A percentile compares a stretch with the other conserved stretches of the same genome.
Conservation (phyloP, 2,888 invertebrate genomes). For the Lasioglossum villosulum region DNA sequence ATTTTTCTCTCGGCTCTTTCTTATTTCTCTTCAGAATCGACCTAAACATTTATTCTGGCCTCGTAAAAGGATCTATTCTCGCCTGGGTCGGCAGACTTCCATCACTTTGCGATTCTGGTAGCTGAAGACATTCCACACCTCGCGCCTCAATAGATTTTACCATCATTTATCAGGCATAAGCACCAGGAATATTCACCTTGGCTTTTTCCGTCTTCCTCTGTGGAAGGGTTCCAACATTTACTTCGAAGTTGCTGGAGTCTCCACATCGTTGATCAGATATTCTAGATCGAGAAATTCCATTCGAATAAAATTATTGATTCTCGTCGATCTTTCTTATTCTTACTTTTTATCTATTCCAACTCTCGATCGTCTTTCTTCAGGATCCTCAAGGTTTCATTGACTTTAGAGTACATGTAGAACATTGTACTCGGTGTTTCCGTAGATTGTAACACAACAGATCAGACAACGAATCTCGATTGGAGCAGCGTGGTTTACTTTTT, state of each 20-base stretch:
- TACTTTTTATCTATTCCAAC: not conserved
- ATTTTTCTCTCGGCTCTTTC: not conserved
- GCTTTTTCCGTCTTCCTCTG: not conserved
- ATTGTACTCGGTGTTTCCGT: not conserved
- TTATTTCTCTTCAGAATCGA: not conserved
- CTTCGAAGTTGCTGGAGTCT: not conserved
- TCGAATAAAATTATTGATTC: not conserved
- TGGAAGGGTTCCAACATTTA: not conserved
- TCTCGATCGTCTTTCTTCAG: not conserved
- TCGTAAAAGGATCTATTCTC: not conserved
- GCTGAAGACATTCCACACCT: not conserved
- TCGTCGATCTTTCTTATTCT: not conserved
- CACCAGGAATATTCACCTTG: not conserved
- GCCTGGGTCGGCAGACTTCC: not conserved
- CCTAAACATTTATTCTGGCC: not conserved
- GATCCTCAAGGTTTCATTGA: too few species aligned
- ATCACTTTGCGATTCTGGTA: not conserved
- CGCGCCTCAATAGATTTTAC: not conserved
- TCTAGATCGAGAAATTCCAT: not conserved
- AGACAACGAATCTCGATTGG: not conserved
- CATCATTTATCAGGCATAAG: not conserved
- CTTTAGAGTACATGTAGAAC: not conserved
- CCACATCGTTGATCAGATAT: not conserved
- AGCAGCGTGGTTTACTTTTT: not conserved
- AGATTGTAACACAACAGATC: not conserved